phyloP scores from a whole-genome alignment of 2,113 vertebrate species.

The Notothenia rossii region DNA sequence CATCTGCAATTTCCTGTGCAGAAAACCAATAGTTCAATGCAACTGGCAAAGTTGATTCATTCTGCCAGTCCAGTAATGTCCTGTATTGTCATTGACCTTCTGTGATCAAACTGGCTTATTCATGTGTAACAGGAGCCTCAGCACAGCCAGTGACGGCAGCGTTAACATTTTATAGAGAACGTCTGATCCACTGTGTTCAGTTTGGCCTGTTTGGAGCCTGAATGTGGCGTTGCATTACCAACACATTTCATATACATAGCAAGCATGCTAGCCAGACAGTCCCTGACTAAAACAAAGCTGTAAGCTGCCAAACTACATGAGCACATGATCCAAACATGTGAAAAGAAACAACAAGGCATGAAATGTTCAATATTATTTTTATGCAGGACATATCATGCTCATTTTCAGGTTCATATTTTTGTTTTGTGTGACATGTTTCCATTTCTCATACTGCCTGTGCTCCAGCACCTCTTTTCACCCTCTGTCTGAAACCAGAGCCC shows the following conservation, averaged over 20 bases:
- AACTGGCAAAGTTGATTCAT: not conserved
- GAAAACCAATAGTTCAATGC: not conserved
- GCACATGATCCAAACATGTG: not conserved
- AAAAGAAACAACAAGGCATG: not conserved
- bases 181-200: not conserved
- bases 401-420: no score
- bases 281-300: slow-evolving; percentile 27
- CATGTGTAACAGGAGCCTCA: slow-evolving; percentile 8
- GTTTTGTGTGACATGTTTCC: no score
- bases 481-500: no score
- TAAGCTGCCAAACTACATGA: slow-evolving; percentile 27
- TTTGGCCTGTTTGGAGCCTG: not conserved
- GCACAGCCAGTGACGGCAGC: not conserved
- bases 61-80: not conserved
- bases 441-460: no score
- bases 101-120: slow-evolving; percentile 11
- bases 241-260: not conserved
- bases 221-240: not conserved
- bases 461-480: no score
- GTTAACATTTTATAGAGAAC: slow-evolving; percentile 1
- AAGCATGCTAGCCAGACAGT: not conserved
- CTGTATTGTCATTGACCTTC: not conserved
- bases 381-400: not conserved
- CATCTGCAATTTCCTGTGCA: slow-evolving; percentile 3
- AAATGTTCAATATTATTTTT: not conserved